Evolutionary conservation across 2,797 vertebrate genomes (phyloP).

Genomic region (Phylloscopus collybita): DNA sequence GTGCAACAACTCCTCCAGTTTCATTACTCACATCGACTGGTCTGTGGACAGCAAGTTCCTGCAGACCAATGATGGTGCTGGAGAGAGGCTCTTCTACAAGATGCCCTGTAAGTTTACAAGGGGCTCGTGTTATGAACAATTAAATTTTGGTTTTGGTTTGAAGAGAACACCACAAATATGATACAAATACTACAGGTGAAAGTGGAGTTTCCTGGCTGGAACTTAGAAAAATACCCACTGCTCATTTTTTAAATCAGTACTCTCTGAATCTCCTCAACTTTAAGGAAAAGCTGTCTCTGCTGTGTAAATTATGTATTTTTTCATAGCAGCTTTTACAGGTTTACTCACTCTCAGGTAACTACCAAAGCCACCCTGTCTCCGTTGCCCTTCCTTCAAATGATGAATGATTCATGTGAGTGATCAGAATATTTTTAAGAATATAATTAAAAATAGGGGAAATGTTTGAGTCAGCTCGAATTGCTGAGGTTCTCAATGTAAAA

Average conservation of each 20-base stretch:
- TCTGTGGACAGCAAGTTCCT: slow-evolving; percentile 93
- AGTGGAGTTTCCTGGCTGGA: not conserved
- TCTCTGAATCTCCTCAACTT: not conserved
- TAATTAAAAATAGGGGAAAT: not conserved
- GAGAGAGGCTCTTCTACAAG: slow-evolving; percentile 91
- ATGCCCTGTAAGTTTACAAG: slow-evolving; percentile 85
- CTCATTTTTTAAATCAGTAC: accelerated
- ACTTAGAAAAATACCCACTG: not conserved
- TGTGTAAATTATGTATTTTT: not conserved
- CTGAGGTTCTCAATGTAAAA: not conserved
- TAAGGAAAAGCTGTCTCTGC: not conserved
- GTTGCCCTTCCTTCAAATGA: not conserved
- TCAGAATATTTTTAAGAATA: not conserved
- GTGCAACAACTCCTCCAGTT: slow-evolving; percentile 88
- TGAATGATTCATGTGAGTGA: not conserved
- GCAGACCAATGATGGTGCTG: slow-evolving; percentile 91
- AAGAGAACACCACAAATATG: not conserved
- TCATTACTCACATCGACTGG: slow-evolving; percentile 98
- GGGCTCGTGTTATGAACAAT: accelerated
- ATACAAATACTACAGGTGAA: not conserved
- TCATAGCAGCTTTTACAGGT: not conserved
- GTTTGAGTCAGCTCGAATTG: not conserved
- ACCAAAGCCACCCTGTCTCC: not conserved
- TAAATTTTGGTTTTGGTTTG: not conserved
- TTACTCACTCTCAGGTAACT: not conserved